Evolutionary conservation across 2,888 invertebrate genomes (phyloP).

Genomic region (Nemotelus nigrinus): DNA sequence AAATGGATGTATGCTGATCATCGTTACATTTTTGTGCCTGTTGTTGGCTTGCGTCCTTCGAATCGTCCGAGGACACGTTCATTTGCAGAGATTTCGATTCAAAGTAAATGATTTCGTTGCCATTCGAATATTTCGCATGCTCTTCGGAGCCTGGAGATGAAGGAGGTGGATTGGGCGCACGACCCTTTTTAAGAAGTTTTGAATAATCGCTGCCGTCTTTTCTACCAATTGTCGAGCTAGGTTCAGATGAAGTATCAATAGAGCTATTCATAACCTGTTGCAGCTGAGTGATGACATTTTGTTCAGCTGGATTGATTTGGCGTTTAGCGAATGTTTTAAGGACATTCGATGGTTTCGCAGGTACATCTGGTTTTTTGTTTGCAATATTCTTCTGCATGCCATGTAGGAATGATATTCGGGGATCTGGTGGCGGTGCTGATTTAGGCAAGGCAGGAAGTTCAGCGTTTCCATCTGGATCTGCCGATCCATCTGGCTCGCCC

Average conservation of each 20-base stretch:
- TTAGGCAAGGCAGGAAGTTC: constrained; percentile 77
- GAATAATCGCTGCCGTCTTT: constrained; percentile 55
- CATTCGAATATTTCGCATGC: constrained; percentile 56
- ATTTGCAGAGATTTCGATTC: constrained; percentile 41
- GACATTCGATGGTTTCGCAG: constrained; percentile 75
- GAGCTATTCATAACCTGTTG: constrained; percentile 65
- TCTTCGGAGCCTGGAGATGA: constrained; percentile 51
- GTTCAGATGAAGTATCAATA: constrained; percentile 62
- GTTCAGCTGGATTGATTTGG: constrained; percentile 61
- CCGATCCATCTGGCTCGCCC: constrained; percentile 87
- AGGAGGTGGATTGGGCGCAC: constrained; percentile 79
- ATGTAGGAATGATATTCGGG: constrained; percentile 78
- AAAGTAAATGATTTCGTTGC: constrained; percentile 51
- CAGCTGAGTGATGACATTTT: constrained; percentile 68
- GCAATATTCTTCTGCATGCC: constrained; percentile 67
- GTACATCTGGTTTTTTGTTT: constrained; percentile 74
- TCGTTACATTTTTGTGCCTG: constrained; percentile 25
- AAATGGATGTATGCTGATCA: constrained; percentile 68
- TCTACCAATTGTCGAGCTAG: constrained; percentile 65
- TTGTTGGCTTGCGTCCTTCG: constrained; percentile 8
- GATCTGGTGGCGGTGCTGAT: constrained; percentile 72
- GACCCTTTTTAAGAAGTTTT: constrained; percentile 73
- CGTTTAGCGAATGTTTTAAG: constrained; percentile 69
- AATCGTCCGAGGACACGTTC: constrained; percentile 26
- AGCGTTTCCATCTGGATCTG: constrained; percentile 80